Evolutionary conservation across 2,888 invertebrate genomes (phyloP).

Genomic region (Ectobius pallidus): DNA sequence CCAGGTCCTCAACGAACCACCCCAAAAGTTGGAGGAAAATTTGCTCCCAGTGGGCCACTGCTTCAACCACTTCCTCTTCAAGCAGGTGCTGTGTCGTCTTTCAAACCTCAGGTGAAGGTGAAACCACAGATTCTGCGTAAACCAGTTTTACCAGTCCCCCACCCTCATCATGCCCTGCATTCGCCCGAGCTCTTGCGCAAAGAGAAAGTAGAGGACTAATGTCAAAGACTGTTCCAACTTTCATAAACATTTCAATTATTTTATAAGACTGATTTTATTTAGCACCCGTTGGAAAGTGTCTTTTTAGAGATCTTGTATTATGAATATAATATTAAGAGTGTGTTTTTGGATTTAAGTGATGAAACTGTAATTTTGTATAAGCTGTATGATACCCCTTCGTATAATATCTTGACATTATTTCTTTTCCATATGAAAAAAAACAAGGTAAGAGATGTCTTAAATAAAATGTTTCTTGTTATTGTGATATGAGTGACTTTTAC

Average conservation of each 20-base stretch:
- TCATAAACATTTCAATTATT: conserved; percentile 34
- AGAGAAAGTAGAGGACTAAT: conserved; percentile 32
- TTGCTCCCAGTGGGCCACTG: conserved; percentile 59
- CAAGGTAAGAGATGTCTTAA: conserved; percentile 2
- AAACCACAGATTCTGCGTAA: conserved; percentile 82
- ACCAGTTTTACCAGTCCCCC: conserved; percentile 59
- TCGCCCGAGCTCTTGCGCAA: conserved; percentile 35
- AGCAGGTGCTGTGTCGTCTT: conserved; percentile 34
- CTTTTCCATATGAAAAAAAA: conserved; percentile 20
- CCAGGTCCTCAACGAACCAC: conserved; percentile 66
- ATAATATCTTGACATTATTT: conserved; percentile 13
- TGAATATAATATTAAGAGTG: conserved; percentile 5
- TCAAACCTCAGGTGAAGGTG: conserved; percentile 77
- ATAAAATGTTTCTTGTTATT: conserved; percentile 10
- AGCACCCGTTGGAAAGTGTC: conserved; percentile 21
- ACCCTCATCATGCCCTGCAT: conserved; percentile 32
- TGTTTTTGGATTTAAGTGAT: conserved; percentile 17
- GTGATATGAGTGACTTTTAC: conserved; percentile 26
- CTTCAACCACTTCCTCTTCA: conserved; percentile 48
- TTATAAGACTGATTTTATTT: conserved; percentile 38
- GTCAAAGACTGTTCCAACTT: not conserved
- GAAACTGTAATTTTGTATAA: conserved; percentile 25
- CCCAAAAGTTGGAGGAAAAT: conserved; percentile 64
- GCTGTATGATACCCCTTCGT: not conserved
- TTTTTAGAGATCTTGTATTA: conserved; percentile 19